Evolutionary conservation across 1,140 invertebrate species (phyloP).

Genomic region (Tetramorium simillimum): DNA sequence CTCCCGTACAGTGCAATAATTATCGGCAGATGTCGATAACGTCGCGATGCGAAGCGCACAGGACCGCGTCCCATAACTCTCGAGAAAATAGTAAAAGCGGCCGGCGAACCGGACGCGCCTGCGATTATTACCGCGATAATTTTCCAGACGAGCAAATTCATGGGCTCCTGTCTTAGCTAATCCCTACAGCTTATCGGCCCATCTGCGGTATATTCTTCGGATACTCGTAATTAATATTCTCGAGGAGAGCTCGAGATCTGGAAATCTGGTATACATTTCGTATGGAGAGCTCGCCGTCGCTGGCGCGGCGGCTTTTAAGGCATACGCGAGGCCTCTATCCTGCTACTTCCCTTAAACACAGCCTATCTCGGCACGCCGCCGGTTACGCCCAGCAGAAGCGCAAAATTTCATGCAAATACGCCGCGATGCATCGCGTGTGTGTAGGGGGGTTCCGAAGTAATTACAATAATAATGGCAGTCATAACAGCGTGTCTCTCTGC

Average conservation of each 20-base stretch:
- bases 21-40: conserved; percentile 35
- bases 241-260: not conserved
- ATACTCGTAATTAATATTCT: conserved; percentile 8
- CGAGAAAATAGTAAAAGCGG: conserved; percentile 30
- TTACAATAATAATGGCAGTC: conserved; percentile 71
- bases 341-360: conserved; percentile 58
- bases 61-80: conserved; percentile 24
- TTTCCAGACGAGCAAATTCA: conserved; percentile 25
- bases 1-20: conserved; percentile 30
- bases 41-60: conserved; percentile 6
- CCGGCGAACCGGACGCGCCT: conserved; percentile 31
- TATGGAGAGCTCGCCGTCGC: conserved; percentile 7
- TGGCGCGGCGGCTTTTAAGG: not conserved
- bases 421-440: conserved; percentile 27
- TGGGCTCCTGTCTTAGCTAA: conserved; percentile 1
- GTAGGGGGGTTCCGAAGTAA: conserved; percentile 56
- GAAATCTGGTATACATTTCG: not conserved
- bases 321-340: not conserved
- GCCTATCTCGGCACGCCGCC: not conserved
- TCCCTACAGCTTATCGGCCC: not conserved
- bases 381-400: conserved; percentile 47
- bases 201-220: not conserved
- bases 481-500: conserved; percentile 11
- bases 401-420: conserved; percentile 60
- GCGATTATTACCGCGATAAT: conserved; percentile 41